phyloP scores from a whole-genome alignment of 2,888 invertebrate genomes.

The Philereme vetulata region DNA sequence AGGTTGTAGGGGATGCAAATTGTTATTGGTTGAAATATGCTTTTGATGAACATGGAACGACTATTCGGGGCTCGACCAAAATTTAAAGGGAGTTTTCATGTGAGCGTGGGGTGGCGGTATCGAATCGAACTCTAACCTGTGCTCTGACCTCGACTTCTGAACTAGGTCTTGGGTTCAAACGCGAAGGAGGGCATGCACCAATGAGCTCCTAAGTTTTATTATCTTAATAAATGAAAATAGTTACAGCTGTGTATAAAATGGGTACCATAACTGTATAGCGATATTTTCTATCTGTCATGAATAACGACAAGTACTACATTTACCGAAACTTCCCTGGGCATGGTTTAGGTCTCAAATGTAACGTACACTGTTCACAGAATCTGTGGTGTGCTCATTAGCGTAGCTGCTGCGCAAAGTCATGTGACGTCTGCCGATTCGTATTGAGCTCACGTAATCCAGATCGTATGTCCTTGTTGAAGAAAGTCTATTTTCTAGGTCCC shows the following conservation, averaged over 20 bases:
- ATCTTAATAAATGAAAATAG: background rate
- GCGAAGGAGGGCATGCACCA: conserved; percentile 10
- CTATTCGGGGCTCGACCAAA: background rate
- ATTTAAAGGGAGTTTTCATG: conserved; percentile 13
- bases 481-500: conserved; percentile 26
- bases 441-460: conserved; percentile 31
- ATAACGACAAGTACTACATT: too few species aligned
- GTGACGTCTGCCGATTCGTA: conserved; percentile 31
- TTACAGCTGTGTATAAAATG: too few species aligned
- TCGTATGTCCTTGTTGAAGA: conserved; percentile 29
- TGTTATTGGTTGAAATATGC: conserved; percentile 31
- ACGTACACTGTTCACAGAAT: too few species aligned
- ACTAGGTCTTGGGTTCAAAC: conserved; percentile 22
- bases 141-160: conserved; percentile 20
- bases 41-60: conserved; percentile 19
- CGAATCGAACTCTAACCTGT: conserved; percentile 23
- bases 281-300: too few species aligned
- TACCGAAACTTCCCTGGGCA: too few species aligned
- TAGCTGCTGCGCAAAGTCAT: conserved; percentile 23
- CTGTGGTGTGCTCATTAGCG: conserved; percentile 24
- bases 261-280: too few species aligned
- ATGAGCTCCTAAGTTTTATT: conserved; percentile 1
- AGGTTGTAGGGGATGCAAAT: conserved; percentile 60
- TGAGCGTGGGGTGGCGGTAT: conserved; percentile 7
- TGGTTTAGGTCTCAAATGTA: too few species aligned